Conservation (phyloP, 2,113 vertebrate species). For the Chauna torquata region DNA sequence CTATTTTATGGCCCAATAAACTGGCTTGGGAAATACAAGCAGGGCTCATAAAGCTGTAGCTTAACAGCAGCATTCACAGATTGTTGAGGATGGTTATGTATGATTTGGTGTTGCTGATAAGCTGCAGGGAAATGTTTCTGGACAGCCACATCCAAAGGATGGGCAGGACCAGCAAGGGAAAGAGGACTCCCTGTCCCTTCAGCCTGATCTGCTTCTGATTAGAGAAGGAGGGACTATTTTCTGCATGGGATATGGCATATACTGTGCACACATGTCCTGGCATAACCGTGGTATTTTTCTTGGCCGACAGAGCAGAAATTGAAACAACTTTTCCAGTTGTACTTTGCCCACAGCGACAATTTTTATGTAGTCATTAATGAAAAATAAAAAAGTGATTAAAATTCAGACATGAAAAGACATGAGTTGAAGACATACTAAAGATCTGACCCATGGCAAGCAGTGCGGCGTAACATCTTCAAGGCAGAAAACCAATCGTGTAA, state of each 20-base stretch:
- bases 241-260: neutral
- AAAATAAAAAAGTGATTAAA: neutral
- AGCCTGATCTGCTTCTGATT: neutral
- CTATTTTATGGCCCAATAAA: neutral
- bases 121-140: neutral
- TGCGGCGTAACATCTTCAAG: neutral
- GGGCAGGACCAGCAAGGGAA: neutral
- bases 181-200: neutral
- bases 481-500: neutral
- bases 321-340: neutral
- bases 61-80: neutral
- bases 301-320: neutral
- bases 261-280: neutral
- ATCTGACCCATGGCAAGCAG: neutral
- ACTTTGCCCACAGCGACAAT: neutral
- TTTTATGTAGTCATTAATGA: neutral
- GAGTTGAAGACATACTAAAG: neutral
- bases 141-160: neutral
- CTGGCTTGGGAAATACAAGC: neutral
- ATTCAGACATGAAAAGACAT: neutral
- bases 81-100: neutral
- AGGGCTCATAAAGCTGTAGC: neutral
- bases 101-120: neutral
- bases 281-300: neutral
- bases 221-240: neutral